Conservation (phyloP, 2,797 vertebrate species). For the Ctenopoma multispine region DNA sequence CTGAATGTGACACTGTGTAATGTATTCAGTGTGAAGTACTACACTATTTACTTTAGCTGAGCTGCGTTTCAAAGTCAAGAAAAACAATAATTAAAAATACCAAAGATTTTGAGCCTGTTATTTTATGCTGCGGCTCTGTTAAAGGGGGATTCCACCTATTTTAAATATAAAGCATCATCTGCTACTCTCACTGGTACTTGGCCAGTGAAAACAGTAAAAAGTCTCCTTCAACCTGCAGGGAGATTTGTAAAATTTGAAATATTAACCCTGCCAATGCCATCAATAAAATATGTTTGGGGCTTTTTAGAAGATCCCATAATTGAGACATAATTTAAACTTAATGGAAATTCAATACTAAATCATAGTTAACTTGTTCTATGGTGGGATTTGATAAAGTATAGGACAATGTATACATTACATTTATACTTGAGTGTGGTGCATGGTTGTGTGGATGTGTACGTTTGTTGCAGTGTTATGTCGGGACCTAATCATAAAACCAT, state of each 20-base stretch:
- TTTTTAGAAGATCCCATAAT: background rate
- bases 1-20: background rate
- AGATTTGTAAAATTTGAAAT: background rate
- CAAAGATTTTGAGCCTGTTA: background rate
- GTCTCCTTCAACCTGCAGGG: background rate
- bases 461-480: background rate
- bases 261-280: background rate
- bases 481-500: background rate
- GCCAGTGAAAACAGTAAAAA: background rate
- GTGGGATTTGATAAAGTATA: background rate
- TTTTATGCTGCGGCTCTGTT: background rate
- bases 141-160: background rate
- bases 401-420: background rate
- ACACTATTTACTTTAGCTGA: background rate
- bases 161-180: background rate
- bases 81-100: background rate
- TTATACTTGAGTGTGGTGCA: too few relatives aligned
- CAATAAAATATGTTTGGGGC: background rate
- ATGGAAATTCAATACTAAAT: too few relatives aligned
- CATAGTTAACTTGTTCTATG: background rate
- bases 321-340: too few relatives aligned
- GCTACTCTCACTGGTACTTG: background rate
- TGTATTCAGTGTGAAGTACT: slow-evolving; percentile 1
- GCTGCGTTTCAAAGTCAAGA: background rate
- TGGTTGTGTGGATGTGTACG: too few relatives aligned